Percentiles rank a stretch among this genome's conserved stretches.
phyloP scores from a whole-genome alignment of 2,113 vertebrate genomes.

The Pangasianodon hypophthalmus region DNA sequence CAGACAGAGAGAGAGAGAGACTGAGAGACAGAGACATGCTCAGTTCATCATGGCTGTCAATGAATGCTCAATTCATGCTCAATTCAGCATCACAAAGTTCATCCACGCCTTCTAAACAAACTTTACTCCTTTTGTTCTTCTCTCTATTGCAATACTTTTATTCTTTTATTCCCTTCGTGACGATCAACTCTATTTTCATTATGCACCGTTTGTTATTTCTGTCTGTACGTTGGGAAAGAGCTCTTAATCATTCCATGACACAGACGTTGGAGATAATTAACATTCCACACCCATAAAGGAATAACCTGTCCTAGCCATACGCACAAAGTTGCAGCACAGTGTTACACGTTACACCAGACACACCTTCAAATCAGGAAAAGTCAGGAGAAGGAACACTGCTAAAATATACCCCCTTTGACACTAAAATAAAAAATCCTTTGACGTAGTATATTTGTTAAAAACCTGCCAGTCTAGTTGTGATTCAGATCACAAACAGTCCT shows the following conservation, averaged over 20 bases:
- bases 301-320: not conserved
- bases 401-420: not conserved
- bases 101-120: conserved; percentile 43
- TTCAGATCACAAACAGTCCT: conserved; percentile 53
- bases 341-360: not conserved
- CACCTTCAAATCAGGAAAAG: not conserved
- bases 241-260: conserved; percentile 28
- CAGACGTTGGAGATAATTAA: not conserved
- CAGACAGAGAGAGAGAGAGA: conserved; percentile 41
- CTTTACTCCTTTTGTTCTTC: conserved; percentile 9
- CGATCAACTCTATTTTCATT: not conserved
- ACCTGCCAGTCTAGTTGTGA: conserved; percentile 55
- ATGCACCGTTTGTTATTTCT: not conserved
- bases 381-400: not conserved
- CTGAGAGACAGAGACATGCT: not conserved
- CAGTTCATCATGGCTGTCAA: too few species aligned
- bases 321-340: not conserved
- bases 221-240: not conserved
- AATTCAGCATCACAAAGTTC: conserved; percentile 29
- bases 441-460: conserved; percentile 54
- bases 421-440: not conserved
- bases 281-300: conserved; percentile 23
- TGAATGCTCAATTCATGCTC: not conserved
- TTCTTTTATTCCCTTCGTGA: conserved; percentile 21
- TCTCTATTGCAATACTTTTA: not conserved